These are phyloP conservation scores for Aethina tumida DNA, from an alignment of 1,140 invertebrate genomes.

Conservation along the genomic window DNA sequence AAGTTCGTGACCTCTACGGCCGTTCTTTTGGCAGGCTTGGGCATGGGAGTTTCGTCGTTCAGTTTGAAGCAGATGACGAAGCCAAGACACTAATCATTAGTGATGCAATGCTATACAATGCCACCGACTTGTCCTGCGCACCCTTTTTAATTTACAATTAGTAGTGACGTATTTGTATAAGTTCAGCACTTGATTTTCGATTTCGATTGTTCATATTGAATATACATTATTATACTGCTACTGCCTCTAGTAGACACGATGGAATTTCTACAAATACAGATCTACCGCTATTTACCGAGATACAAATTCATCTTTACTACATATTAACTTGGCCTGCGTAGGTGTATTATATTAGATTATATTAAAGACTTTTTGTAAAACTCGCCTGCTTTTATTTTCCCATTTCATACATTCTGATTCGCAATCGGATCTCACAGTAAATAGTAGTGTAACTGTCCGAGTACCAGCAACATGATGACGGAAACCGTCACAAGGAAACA, in stretches of 20 bases:
- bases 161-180: neutral
- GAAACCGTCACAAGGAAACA: slow-evolving; percentile 51
- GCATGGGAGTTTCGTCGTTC: slow-evolving; percentile 36
- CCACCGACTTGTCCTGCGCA: neutral
- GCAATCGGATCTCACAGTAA: slow-evolving; percentile 13
- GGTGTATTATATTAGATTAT: too few relatives aligned
- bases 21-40: slow-evolving; percentile 33
- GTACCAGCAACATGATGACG: slow-evolving; percentile 47
- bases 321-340: too few relatives aligned
- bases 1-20: slow-evolving; percentile 32
- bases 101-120: neutral
- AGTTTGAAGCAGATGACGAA: slow-evolving; percentile 33
- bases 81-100: slow-evolving; percentile 3
- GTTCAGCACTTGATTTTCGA: neutral
- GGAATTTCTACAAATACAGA: too few relatives aligned
- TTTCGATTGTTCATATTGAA: neutral
- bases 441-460: slow-evolving; percentile 55
- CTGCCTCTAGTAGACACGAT: too few relatives aligned
- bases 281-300: too few relatives aligned
- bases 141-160: neutral
- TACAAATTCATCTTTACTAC: too few relatives aligned
- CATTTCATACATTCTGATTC: neutral
- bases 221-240: slow-evolving; percentile 1
- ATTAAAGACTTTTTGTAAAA: too few relatives aligned
- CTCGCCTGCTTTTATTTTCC: too few relatives aligned